phyloP scores from a whole-genome alignment of 2,888 invertebrate genomes.

The Heliconius erato region DNA sequence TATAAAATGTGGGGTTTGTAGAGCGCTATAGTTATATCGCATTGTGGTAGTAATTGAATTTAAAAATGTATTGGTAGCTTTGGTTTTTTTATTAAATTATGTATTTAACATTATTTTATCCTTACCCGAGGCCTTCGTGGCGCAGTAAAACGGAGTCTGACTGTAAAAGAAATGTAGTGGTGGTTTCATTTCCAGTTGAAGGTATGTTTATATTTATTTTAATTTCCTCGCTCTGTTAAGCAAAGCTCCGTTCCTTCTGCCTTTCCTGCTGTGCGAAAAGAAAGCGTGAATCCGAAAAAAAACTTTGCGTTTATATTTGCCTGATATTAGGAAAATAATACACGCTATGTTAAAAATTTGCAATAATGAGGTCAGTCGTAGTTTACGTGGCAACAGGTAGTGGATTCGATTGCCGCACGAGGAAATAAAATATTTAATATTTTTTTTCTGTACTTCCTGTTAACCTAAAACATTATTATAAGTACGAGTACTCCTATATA shows the following conservation, averaged over 20 bases:
- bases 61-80: constrained; percentile 17
- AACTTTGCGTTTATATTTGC: too few relatives aligned
- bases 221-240: not conserved
- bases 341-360: too few relatives aligned
- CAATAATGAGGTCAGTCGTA: not conserved
- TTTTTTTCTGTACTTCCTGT: not conserved
- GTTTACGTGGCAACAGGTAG: not conserved
- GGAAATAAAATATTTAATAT: not conserved
- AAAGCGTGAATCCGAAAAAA: too few relatives aligned
- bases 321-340: too few relatives aligned
- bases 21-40: constrained; percentile 37
- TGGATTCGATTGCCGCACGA: not conserved
- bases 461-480: too few relatives aligned
- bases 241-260: not conserved
- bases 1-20: constrained; percentile 55
- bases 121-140: not conserved
- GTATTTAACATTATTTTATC: not conserved
- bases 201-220: not conserved
- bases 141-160: not conserved
- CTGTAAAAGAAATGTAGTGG: not conserved
- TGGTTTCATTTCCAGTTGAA: not conserved
- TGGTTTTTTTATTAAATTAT: constrained; percentile 21
- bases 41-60: constrained; percentile 25
- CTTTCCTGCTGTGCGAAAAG: not conserved
- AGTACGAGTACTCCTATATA: too few relatives aligned